These are phyloP conservation scores for Ondatra zibethicus DNA, from an alignment of 2,113 vertebrate genomes.

Conservation along the genomic window DNA sequence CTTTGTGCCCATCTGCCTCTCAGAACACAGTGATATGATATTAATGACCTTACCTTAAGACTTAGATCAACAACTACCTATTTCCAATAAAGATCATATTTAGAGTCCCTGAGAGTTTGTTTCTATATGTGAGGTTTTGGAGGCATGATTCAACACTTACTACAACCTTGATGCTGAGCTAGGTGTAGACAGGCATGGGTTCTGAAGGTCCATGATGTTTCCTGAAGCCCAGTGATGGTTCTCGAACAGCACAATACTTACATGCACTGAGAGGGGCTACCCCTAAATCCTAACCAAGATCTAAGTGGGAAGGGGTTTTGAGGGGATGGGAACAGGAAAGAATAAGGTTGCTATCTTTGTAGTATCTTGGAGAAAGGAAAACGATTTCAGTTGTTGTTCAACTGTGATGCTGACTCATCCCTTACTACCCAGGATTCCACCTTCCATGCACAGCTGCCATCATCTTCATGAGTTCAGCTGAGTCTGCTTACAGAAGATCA, in stretches of 20 bases:
- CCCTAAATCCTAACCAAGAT: neutral
- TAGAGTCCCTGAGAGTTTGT: neutral
- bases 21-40: neutral
- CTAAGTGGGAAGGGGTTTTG: neutral
- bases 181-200: neutral
- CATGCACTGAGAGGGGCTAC: neutral
- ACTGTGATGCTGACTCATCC: neutral
- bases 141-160: neutral
- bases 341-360: neutral
- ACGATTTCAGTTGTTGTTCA: neutral
- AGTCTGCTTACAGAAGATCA: neutral
- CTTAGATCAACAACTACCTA: neutral
- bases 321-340: neutral
- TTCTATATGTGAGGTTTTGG: neutral
- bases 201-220: neutral
- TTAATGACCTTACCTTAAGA: neutral
- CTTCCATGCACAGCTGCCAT: neutral
- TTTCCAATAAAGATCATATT: neutral
- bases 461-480: neutral
- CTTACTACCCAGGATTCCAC: neutral
- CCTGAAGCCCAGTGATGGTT: neutral
- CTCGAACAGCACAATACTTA: neutral
- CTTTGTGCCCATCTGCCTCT: neutral
- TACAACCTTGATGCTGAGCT: neutral
- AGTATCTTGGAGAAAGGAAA: neutral